Percentiles rank a stretch among this genome's conserved stretches.
Conservation (phyloP, 2,113 vertebrate genomes). For the Solea senegalensis region DNA sequence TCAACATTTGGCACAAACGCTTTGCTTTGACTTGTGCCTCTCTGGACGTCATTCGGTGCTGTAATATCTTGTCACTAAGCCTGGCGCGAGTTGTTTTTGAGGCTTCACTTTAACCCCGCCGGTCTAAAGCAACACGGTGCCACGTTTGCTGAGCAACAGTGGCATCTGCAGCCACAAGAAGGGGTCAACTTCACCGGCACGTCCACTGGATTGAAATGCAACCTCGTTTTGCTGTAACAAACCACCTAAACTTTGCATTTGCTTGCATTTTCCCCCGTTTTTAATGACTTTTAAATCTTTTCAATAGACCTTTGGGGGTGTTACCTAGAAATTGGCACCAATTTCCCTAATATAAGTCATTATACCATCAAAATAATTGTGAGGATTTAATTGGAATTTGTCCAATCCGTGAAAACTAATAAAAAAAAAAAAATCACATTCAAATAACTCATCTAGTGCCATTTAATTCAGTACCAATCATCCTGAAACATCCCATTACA, state of each 20-base stretch:
- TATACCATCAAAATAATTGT: too few relatives aligned
- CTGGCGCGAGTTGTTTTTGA: background rate
- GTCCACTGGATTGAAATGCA: background rate
- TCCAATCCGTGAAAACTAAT: background rate
- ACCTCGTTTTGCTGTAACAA: too few relatives aligned
- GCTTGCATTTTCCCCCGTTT: too few relatives aligned
- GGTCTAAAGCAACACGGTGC: background rate
- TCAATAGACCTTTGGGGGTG: too few relatives aligned
- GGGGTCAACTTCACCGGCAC: background rate
- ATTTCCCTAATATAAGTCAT: too few relatives aligned
- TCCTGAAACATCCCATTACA: slow-evolving; percentile 5
- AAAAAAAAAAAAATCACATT: background rate
- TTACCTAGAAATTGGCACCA: too few relatives aligned
- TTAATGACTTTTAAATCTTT: too few relatives aligned
- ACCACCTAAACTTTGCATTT: too few relatives aligned
- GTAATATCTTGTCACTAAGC: background rate
- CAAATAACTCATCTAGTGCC: background rate
- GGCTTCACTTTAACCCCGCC: background rate
- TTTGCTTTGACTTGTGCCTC: slow-evolving; percentile 5
- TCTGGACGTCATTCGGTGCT: slow-evolving; percentile 9
- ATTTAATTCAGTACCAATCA: slow-evolving; percentile 11
- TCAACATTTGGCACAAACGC: slow-evolving; percentile 33
- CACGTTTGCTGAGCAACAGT: background rate
- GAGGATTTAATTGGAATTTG: background rate
- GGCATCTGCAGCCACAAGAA: background rate